Base-by-base conservation (phyloP, 2,888 invertebrate genomes). In the Acrobasis consociella region DNA sequence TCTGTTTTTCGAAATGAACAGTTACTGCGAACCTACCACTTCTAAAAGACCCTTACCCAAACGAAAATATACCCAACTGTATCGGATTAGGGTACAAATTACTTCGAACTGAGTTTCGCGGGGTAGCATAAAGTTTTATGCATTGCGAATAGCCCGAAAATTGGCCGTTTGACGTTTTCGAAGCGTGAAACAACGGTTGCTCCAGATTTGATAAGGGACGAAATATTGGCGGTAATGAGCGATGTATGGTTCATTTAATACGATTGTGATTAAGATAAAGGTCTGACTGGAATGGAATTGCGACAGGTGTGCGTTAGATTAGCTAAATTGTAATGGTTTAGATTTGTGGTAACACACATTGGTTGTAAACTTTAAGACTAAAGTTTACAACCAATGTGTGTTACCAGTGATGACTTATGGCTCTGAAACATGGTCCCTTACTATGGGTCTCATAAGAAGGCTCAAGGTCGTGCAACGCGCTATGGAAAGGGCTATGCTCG, bases 1-100 rank as follows among this genome's bases (percentile, higher is more conserved):
- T 81, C 86, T 86, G 87, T 87, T 87, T 87, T 84, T 86, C 75
- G 72, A 81, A 86, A 88, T 88, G 87, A 87, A 87, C 86, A 85
- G 88, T 85, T 80, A 83, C 83, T 81, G 73, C 81, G 72, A 66
- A 53, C 66, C 59, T 61, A 64, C 86, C 83, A 78, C n/a, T 50
- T 0, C 65, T 68, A 62, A 37, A n/a, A 68, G 81, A 78, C 62
- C 78, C 70, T 52, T 60, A 49, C 63, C 51, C 37, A 39, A 62
- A 55, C 11, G 49, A 51, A 46, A 31, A 53, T 51, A 38, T n/a
- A 17, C 3, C 9, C 38, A 22, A 16, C 22, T 1, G 60, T 59
- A 66, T 73, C 38, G 63, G 68, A 65, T 62, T 60, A 64, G 59
- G 65, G 82, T 11, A 72, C 86, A 53, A 56, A 16, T 69, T 73